Conservation (phyloP, 2,888 invertebrate species). For the Petrolisthes manimaculis region DNA sequence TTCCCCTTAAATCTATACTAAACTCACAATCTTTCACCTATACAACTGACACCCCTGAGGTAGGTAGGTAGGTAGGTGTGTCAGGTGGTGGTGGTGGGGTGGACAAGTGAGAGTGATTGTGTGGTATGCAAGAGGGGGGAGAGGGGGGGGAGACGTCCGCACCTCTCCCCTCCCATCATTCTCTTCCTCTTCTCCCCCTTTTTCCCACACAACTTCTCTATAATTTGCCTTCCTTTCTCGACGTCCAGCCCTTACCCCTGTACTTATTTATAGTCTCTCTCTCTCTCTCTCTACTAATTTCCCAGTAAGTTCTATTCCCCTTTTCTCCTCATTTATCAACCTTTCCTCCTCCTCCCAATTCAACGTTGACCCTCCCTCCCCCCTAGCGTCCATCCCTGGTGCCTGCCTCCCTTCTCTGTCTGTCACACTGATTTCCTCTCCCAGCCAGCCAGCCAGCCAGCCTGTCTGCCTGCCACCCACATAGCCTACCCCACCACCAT, state of each 20-base stretch:
- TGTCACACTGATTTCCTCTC: not conserved
- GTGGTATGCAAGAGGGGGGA: constrained; percentile 32
- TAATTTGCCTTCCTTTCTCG: not conserved
- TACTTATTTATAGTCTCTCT: not conserved
- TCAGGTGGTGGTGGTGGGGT: not conserved
- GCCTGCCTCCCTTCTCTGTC: not conserved
- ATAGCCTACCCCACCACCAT: not conserved
- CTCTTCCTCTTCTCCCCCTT: not conserved
- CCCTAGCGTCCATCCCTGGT: not conserved
- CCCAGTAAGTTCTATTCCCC: not conserved
- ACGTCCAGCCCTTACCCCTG: constrained; percentile 6
- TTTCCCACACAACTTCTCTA: not conserved
- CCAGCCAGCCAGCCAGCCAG: no score
- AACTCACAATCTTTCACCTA: no score
- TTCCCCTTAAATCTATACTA: no score
- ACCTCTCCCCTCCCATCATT: not conserved
- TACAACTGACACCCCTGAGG: no score
- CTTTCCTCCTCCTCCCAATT: not conserved
- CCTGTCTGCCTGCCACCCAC: not conserved
- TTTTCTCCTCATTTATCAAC: not conserved
- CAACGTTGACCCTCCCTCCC: not conserved
- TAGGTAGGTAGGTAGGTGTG: not conserved
- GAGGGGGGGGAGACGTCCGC: constrained; percentile 25
- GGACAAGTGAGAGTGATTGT: constrained; percentile 35
- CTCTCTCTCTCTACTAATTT: not conserved